These are phyloP conservation scores for Drosophila picticornis DNA, from an alignment of 2,888 invertebrate genomes.

Conservation along the genomic window DNA sequence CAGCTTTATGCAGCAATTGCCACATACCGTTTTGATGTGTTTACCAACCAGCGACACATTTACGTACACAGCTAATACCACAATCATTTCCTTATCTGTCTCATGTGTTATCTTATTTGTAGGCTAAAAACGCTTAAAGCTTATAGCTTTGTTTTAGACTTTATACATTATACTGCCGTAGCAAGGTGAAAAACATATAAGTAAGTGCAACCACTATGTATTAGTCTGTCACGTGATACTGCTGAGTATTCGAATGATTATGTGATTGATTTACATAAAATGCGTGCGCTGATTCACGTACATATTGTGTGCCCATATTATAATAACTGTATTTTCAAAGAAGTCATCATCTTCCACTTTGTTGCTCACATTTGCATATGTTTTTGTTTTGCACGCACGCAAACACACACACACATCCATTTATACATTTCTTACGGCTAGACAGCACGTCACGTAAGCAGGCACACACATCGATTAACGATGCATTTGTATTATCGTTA, in stretches of 20 bases:
- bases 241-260: not conserved
- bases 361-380: not conserved
- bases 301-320: not conserved
- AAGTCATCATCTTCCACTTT: not conserved
- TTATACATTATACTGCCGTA: not conserved
- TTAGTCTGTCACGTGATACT: constrained; percentile 33
- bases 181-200: constrained; percentile 1
- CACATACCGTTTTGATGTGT: constrained; percentile 42
- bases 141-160: constrained; percentile 16
- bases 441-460: constrained; percentile 39
- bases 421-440: constrained; percentile 6
- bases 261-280: constrained; percentile 18
- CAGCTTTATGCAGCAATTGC: constrained; percentile 45
- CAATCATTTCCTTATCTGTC: constrained; percentile 11
- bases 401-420: not conserved
- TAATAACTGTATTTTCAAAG: constrained; percentile 2
- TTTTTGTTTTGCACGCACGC: constrained; percentile 1
- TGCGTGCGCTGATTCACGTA: constrained; percentile 20
- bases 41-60: constrained; percentile 40
- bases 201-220: not conserved
- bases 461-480: constrained; percentile 36
- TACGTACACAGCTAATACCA: constrained; percentile 34
- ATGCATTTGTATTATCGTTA: constrained; percentile 35
- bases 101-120: constrained; percentile 34
- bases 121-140: not conserved